Evolutionary conservation across 2,888 invertebrate genomes (phyloP).

Genomic region (Crepidodera aurea): DNA sequence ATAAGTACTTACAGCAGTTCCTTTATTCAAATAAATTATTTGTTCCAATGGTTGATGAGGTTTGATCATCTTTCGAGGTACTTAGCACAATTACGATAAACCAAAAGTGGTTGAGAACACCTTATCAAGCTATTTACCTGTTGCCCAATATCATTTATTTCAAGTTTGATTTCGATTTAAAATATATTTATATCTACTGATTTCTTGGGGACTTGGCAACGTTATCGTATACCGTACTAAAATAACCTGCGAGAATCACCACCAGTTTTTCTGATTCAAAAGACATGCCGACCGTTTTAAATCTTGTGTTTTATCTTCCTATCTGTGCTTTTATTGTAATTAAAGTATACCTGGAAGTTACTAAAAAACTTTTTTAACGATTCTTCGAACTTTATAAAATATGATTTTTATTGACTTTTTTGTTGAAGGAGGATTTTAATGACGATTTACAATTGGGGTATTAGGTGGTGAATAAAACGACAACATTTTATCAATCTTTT

Average conservation of each 20-base stretch:
- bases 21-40: too few species aligned
- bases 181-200: not conserved
- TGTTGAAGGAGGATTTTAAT: too few species aligned
- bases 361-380: constrained; percentile 6
- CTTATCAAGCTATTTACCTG: too few species aligned
- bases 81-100: too few species aligned
- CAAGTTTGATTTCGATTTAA: too few species aligned
- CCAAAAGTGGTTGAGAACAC: too few species aligned
- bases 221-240: constrained; percentile 4
- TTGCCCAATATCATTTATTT: too few species aligned
- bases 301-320: constrained; percentile 21
- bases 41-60: too few species aligned
- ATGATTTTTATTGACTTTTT: too few species aligned
- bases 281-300: constrained; percentile 23
- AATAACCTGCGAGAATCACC: constrained; percentile 26
- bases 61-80: too few species aligned
- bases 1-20: too few species aligned
- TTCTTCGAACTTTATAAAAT: constrained; percentile 1
- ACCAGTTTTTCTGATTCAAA: constrained; percentile 26
- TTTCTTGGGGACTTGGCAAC: constrained; percentile 13
- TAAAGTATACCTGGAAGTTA: constrained; percentile 20
- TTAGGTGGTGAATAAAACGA: constrained; percentile 19
- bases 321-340: constrained; percentile 19
- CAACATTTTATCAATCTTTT: constrained; percentile 54
- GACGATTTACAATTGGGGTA: too few species aligned